These are phyloP conservation scores for Eudemis profundana DNA, from an alignment of 2,888 invertebrate species.

Conservation along the genomic window DNA sequence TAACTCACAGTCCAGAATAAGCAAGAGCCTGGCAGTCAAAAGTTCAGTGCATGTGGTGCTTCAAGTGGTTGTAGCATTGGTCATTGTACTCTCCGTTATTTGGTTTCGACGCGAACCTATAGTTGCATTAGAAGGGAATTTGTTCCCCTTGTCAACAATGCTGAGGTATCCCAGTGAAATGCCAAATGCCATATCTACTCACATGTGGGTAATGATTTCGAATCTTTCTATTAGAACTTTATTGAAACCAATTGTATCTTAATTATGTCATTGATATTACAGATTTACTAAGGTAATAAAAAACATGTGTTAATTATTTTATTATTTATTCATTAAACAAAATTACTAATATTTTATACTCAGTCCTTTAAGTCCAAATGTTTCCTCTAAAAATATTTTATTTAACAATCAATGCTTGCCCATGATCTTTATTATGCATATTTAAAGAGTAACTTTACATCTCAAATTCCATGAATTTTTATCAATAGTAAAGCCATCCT, in stretches of 20 bases:
- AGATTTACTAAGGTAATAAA: conserved; percentile 35
- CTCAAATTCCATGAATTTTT: conserved; percentile 19
- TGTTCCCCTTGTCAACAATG: conserved; percentile 73
- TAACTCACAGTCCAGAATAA: conserved; percentile 68
- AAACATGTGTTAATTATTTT: conserved; percentile 57
- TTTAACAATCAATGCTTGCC: conserved; percentile 64
- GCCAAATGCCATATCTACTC: conserved; percentile 77
- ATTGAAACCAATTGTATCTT: conserved; percentile 68
- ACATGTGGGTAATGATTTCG: conserved; percentile 78
- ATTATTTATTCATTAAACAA: conserved; percentile 75
- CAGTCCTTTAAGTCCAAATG: conserved; percentile 74
- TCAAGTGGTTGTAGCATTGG: conserved; percentile 65
- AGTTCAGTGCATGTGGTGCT: conserved; percentile 68
- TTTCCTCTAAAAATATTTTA: conserved; percentile 72
- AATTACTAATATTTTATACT: conserved; percentile 78
- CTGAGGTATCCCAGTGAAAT: conserved; percentile 74
- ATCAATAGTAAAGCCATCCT: conserved; percentile 1
- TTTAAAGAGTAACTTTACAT: conserved; percentile 25
- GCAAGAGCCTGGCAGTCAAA: conserved; percentile 72
- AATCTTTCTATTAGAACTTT: conserved; percentile 75
- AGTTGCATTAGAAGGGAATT: conserved; percentile 69
- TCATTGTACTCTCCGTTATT: conserved; percentile 70
- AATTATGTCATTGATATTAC: conserved; percentile 42
- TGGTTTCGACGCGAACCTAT: conserved; percentile 78
- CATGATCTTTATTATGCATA: conserved; percentile 65